Base-by-base conservation (phyloP, 2,888 invertebrate genomes). In the Oligia latruncula region DNA sequence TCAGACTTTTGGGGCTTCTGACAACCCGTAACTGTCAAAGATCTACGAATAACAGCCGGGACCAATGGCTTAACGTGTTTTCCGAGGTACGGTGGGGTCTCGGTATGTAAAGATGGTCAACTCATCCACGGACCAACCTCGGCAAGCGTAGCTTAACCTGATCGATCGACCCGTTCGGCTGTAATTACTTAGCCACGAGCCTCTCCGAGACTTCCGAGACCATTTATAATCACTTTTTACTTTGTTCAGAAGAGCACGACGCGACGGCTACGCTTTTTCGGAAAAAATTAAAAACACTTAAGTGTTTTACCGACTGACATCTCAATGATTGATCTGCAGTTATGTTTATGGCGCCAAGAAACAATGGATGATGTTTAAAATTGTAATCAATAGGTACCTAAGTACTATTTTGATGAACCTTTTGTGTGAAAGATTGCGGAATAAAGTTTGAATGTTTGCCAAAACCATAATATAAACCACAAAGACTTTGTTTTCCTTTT, bases 361-460 rank as follows among this genome's bases (percentile, higher is more conserved):
- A 82, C 65, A 82, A 74, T 82, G 40, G 46, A n/a, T 52, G 40
- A 55, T 55, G n/a, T 81, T 71, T 43, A 60, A 72, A 66, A 82
- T 66, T n/a, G 43, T 35, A 49, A 71, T n/a, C 35, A 49, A 66
- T 43, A 71, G 8, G 11, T 55, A 35, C 35, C 35, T 35, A 23
- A 13, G 13, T 29, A 71, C 29, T 67, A 52, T 75, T 76, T 60
- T 43, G 40, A 74, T 64, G n/a, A 62, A 49, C 52, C 74, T 67
- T 76, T 84, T 85, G 75, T 76, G 40, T 71, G 52, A 75, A 74
- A 71, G 66, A 60, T 71, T 65, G 72, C 71, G 67, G 74, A 80
- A 72, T 72, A 76, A 77, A 75, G 23, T 73, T 80, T 82, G 81
- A 81, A 83, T n/a, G 64, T 64, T 78, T 87, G 85, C 81, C 84